Base-by-base conservation (phyloP, 2,888 invertebrate genomes). In the Pandemis corylana region DNA sequence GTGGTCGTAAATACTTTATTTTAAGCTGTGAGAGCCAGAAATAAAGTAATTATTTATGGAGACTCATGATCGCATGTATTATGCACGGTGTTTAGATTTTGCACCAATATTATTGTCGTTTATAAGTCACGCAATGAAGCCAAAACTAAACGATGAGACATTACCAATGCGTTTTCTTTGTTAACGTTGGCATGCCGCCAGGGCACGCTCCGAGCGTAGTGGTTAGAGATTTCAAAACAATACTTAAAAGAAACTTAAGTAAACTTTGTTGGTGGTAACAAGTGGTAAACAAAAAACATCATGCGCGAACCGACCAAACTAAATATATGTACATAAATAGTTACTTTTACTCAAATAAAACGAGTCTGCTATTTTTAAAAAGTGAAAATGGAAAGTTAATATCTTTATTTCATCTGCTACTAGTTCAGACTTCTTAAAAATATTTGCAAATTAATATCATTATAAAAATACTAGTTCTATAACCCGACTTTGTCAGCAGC, bases 151-250 rank as follows among this genome's bases (percentile, higher is more conserved):
- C 76, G 71, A 72, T 75, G 65, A 77, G 71, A 42, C 71, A 76
- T 75, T 71, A 56, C 64, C 63, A 49, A 69, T 75, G 70, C 49
- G 61, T 68, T 72, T 68, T 68, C 65, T 65, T 74, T 75, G 72
- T 73, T 76, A 71, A 49, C 62, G 62, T 76, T 79, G 78, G 77
- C 77, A 41, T 56, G 20, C 44, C 53, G 77, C 78, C 78, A 79
- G 65, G 15, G 70, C 76, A 76, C 75, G 77, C 71, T 53, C 68
- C 67, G 74, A 71, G 41, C 64, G 76, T 68, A 76, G 72, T 76
- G 71, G 69, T 41, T 68, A 67, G 72, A 67, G 75, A 72, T 73
- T 76, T 72, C 67, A 73, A 75, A 77, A 76, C 73, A 75, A 36
- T 75, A 46, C 69, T 28, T 62, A 59, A 56, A 49, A 28, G 28